Evolutionary conservation across 2,797 vertebrate genomes (phyloP).

Genomic region (Tapirus indicus): DNA sequence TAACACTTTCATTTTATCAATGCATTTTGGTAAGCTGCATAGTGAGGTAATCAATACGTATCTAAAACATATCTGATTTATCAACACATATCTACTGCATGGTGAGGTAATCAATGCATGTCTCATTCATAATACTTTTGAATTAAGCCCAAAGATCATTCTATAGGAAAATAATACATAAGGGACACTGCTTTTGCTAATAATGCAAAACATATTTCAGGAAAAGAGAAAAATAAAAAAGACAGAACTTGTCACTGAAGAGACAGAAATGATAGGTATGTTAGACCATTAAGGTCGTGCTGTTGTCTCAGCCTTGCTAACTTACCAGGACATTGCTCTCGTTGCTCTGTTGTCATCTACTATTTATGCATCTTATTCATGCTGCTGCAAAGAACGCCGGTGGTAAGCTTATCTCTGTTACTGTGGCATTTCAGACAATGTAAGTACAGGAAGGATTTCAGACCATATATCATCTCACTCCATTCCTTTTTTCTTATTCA

Average conservation of each 20-base stretch:
- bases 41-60: too few relatives aligned
- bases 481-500: not conserved
- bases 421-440: not conserved
- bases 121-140: not conserved
- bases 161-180: not conserved
- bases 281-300: not conserved
- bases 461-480: not conserved
- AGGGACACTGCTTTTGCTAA: not conserved
- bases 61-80: not conserved
- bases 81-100: too few relatives aligned
- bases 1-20: not conserved
- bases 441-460: not conserved
- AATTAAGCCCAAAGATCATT: not conserved
- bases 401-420: not conserved
- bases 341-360: not conserved
- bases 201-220: not conserved
- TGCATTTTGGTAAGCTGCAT: not conserved
- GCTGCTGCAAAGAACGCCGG: not conserved
- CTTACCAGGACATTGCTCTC: not conserved
- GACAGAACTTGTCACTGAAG: not conserved
- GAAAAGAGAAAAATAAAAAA: not conserved
- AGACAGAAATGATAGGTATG: not conserved
- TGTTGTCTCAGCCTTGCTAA: not conserved
- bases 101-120: not conserved
- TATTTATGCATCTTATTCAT: not conserved